These are phyloP conservation scores for Thamnophis sirtalis DNA, from an alignment of 2,113 vertebrate genomes.

Conservation along the genomic window DNA sequence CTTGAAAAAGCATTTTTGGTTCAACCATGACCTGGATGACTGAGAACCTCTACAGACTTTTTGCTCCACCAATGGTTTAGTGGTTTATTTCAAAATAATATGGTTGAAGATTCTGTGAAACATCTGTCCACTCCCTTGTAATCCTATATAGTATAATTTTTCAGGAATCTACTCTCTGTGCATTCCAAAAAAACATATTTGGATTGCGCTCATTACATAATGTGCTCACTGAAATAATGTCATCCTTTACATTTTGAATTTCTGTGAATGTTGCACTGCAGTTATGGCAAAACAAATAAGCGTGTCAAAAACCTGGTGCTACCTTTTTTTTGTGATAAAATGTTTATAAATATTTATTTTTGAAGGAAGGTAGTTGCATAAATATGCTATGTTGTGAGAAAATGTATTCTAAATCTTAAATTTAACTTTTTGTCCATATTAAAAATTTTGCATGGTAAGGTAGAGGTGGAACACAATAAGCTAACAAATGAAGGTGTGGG, in stretches of 20 bases:
- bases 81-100: not conserved
- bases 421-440: not conserved
- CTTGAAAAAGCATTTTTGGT: no score
- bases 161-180: not conserved
- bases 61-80: not conserved
- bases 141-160: not conserved
- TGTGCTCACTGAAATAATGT: not conserved
- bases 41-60: no score
- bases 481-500: not conserved
- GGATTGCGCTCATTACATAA: not conserved
- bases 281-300: not conserved
- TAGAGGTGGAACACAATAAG: not conserved
- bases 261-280: not conserved
- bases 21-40: no score
- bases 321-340: not conserved
- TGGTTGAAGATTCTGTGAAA: not conserved
- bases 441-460: not conserved
- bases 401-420: not conserved
- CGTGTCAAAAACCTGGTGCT: not conserved
- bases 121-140: not conserved
- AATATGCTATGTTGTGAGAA: not conserved
- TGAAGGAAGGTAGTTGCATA: not conserved
- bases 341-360: not conserved
- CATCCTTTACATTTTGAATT: not conserved
- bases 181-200: not conserved